Conservation (phyloP, 2,113 vertebrate species). For the Muntiacus muntjak region DNA sequence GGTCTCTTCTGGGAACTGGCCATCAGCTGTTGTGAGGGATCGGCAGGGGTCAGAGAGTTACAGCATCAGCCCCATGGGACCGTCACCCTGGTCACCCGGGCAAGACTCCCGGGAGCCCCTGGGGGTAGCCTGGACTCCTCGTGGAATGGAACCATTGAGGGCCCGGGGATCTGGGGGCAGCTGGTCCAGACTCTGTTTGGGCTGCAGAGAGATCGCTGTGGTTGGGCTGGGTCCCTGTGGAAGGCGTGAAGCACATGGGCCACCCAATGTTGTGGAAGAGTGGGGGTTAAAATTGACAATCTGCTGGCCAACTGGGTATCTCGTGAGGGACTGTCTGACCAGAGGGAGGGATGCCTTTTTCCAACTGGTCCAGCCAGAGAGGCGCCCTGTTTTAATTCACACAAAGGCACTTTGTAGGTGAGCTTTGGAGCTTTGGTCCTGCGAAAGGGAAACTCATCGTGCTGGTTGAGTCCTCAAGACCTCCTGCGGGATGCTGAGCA, state of each 20-base stretch:
- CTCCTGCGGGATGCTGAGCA: not conserved
- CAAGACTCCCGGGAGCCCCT: not conserved
- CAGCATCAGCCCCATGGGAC: not conserved
- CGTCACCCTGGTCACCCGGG: not conserved
- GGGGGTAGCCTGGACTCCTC: not conserved
- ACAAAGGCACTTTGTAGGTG: not conserved
- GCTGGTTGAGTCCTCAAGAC: not conserved
- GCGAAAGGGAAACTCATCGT: not conserved
- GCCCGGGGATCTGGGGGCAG: not conserved
- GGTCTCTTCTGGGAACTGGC: conserved; percentile 52
- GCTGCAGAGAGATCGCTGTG: not conserved
- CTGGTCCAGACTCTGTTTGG: not conserved
- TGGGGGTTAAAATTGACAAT: not conserved
- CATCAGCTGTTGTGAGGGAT: not conserved
- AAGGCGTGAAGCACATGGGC: not conserved
- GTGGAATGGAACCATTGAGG: not conserved
- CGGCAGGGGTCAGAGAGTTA: not conserved
- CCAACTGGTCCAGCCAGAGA: not conserved
- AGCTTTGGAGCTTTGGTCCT: not conserved
- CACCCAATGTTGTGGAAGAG: not conserved
- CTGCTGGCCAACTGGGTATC: not conserved
- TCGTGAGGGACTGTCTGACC: not conserved
- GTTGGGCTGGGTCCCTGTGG: not conserved
- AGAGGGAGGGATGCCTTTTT: not conserved
- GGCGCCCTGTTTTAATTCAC: not conserved